Base-by-base conservation (phyloP, 2,888 invertebrate species). In the Macroteleia sp. region DNA sequence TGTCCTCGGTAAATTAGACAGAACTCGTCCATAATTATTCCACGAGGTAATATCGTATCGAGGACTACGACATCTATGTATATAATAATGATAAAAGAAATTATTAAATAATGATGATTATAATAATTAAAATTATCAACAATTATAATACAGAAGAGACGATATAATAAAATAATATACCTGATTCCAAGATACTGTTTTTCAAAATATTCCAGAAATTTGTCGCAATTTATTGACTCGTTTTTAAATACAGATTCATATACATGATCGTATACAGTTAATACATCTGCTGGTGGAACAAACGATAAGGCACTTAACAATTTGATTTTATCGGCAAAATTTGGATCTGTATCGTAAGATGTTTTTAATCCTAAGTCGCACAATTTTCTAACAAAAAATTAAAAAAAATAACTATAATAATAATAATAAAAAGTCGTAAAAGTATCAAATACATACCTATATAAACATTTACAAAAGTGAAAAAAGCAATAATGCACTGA, bases 321-420 rank as follows among this genome's bases (percentile, higher is more conserved):
- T 28, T 46, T 46, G 5, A 46, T 46, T 14, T 46, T 46, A 14
- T 46, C 46, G 8, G 46, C 46, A 46, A 46, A 46, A 25, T n/a
- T 8, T 8, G 46, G 5, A 16, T 46, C 28, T 5, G 25, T 28
- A 28, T 46, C 46, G n/a, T 46, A 46, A 25, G 1, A 9, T n/a
- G 3, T 25, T 28, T 46, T 46, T 28, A 46, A 14, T 6, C 46
- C 46, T 3, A 46, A 8, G 17, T 19, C 17, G 9, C 25, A 25
- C 9, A 46, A n/a, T 46, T 46, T 46, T 28, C 28, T 46, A 46
- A 8, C 3, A 44, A 44, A 3, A 44, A 19, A 20, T 20, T 14
- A 25, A 25, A 28, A 46, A 50, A 50, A 16, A 30, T 28, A 10
- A 50, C 9, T 30, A 30, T 30, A 32, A 50, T 25, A 50, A n/a